phyloP scores from a whole-genome alignment of 2,888 invertebrate species.

The Oasisia sp. region DNA sequence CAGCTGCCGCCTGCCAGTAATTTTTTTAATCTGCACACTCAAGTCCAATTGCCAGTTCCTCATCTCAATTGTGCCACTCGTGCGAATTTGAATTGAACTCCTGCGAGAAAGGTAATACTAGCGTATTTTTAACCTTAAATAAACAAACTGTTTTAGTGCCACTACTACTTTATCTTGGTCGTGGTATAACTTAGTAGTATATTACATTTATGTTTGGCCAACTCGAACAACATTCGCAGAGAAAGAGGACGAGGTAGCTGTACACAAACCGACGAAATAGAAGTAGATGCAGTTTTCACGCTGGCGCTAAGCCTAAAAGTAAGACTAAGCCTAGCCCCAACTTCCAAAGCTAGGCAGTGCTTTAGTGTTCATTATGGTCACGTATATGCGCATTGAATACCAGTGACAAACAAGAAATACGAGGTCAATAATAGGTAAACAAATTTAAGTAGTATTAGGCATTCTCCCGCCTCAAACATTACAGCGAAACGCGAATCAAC shows the following conservation, averaged over 20 bases:
- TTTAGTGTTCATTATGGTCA: neutral
- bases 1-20: too few species aligned
- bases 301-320: neutral
- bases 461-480: neutral
- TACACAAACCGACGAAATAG: constrained; percentile 17
- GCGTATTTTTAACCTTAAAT: too few species aligned
- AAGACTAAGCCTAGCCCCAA: neutral
- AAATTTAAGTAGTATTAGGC: neutral
- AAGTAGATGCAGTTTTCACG: neutral
- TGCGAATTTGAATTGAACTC: too few species aligned
- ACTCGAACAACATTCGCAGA: too few species aligned
- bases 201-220: too few species aligned
- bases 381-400: neutral
- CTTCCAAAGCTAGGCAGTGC: neutral
- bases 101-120: too few species aligned
- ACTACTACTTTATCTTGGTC: too few species aligned
- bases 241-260: neutral
- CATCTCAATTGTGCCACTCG: too few species aligned
- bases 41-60: too few species aligned
- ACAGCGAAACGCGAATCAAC: neutral
- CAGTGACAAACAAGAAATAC: neutral
- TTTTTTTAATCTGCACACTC: too few species aligned
- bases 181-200: too few species aligned
- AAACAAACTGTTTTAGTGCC: too few species aligned
- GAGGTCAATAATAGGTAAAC: neutral